Base-by-base conservation (phyloP, 2,113 vertebrate genomes). In the Dromaius novaehollandiae region DNA sequence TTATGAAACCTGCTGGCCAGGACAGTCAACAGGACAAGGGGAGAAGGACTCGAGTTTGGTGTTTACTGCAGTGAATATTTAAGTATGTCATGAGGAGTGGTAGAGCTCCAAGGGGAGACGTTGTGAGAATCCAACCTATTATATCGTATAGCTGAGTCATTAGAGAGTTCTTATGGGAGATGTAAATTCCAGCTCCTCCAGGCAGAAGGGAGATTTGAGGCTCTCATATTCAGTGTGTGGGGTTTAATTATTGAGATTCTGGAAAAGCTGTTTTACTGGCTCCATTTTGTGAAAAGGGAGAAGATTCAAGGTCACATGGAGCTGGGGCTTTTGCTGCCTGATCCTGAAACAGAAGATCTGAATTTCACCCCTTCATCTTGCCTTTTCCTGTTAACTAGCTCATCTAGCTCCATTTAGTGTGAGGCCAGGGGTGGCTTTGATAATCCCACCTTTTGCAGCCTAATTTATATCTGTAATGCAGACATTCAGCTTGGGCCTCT, bases 71-170 rank as follows among this genome's bases (percentile, higher is more conserved):
- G 68, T 90, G 88, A 74, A 20, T 84, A 42, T 84, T 80, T 81
- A 90, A 90, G 38, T 48, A 60, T 21, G 56, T 40, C 38, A 11
- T 53, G 36, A 81, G 80, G 50, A 86, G 68, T 48, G 42, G 58
- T 80, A 51, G 55, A 75, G 55, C 64, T 93, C 88, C 77, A 96
- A 86, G 1, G 1, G n/a, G 64, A 71, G 44, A 76, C 65, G 36
- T 77, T 83, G 88, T 66, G 61, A 96, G 89, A 87, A 70, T 95
- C 94, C 42, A 20, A 91, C 61, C 66, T 79, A 51, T 88, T 82
- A 73, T 91, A 96, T 91, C 89, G 71, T 90, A 71, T n/a, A 90
- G 94, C 95, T 94, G 95, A 96, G 92, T 96, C 95, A 94, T 88
- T 90, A 90, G 80, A 81, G 82, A 53, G 83, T 92, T 93, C 96